Evolutionary conservation across 2,113 vertebrate species (phyloP).

Genomic region (Hoplias malabaricus): DNA sequence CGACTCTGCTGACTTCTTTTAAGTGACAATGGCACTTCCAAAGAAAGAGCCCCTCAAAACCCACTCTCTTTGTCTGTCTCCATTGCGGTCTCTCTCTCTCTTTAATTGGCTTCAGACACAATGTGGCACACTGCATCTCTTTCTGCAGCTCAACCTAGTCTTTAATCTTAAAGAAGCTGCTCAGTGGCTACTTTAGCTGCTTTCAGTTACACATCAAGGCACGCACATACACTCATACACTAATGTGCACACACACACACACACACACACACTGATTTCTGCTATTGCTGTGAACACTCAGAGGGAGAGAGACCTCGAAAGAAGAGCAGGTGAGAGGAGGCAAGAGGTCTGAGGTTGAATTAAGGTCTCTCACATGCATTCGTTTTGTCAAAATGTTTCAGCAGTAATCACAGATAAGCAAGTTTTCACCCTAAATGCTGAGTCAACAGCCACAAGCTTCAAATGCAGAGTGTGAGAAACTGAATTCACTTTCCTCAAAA

Average conservation of each 20-base stretch:
- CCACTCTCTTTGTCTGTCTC: not conserved
- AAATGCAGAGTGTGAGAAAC: not conserved
- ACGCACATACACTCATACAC: conserved; percentile 13
- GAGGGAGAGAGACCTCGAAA: conserved; percentile 20
- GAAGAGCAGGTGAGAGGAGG: conserved; percentile 8
- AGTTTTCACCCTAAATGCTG: conserved; percentile 17
- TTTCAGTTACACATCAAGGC: conserved; percentile 48
- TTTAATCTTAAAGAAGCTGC: conserved; percentile 50
- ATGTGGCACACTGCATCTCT: conserved; percentile 34
- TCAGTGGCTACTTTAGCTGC: conserved; percentile 41
- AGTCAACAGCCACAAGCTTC: conserved; percentile 14
- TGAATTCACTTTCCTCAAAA: not conserved
- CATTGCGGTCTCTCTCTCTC: conserved; percentile 7
- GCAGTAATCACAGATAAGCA: conserved; percentile 17
- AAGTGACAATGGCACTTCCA: conserved; percentile 38
- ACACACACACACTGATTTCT: conserved; percentile 7
- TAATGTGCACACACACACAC: conserved; percentile 19
- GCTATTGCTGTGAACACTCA: conserved; percentile 25
- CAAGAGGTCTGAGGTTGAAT: conserved; percentile 25
- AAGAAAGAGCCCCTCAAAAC: conserved; percentile 14
- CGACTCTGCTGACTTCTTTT: conserved; percentile 4
- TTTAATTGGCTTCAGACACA: conserved; percentile 50
- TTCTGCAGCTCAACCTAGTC: conserved; percentile 38
- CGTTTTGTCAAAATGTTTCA: not conserved
- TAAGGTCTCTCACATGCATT: conserved; percentile 31